These are phyloP conservation scores for Mus spicilegus DNA, from an alignment of 2,113 vertebrate genomes.

Conservation along the genomic window DNA sequence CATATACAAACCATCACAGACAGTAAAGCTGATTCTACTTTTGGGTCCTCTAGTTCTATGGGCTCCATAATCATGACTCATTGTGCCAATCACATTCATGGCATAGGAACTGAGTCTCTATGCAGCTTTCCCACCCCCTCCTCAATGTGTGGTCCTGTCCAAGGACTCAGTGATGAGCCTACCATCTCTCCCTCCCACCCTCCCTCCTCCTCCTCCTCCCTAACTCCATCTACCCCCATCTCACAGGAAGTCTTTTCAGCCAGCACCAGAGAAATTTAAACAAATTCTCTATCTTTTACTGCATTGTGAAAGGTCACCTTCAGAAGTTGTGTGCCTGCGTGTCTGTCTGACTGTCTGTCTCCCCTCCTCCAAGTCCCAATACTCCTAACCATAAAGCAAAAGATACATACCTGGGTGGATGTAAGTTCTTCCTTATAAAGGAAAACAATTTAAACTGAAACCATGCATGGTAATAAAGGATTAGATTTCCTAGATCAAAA, in stretches of 20 bases:
- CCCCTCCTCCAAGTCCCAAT: not conserved
- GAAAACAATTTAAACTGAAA: slow-evolving; percentile 30
- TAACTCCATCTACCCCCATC: not conserved
- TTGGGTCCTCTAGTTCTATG: not conserved
- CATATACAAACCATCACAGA: too few relatives aligned
- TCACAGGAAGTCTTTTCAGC: not conserved
- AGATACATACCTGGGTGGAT: not conserved
- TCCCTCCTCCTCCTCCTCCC: not conserved
- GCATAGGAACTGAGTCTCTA: not conserved
- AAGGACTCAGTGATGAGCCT: not conserved
- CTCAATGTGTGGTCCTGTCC: not conserved
- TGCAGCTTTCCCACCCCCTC: not conserved
- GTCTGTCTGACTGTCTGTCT: not conserved
- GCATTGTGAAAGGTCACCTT: not conserved
- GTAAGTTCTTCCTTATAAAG: not conserved
- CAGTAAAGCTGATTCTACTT: not conserved
- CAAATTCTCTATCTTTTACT: not conserved
- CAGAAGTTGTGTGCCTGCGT: not conserved
- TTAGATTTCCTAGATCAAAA: slow-evolving; percentile 13
- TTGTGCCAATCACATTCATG: not conserved
- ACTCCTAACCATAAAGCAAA: not conserved
- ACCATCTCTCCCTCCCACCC: not conserved
- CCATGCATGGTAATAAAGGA: not conserved
- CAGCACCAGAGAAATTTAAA: not conserved
- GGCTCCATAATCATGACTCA: not conserved